Conservation (phyloP, 2,888 invertebrate species). For the Ecdyonurus torrentis region DNA sequence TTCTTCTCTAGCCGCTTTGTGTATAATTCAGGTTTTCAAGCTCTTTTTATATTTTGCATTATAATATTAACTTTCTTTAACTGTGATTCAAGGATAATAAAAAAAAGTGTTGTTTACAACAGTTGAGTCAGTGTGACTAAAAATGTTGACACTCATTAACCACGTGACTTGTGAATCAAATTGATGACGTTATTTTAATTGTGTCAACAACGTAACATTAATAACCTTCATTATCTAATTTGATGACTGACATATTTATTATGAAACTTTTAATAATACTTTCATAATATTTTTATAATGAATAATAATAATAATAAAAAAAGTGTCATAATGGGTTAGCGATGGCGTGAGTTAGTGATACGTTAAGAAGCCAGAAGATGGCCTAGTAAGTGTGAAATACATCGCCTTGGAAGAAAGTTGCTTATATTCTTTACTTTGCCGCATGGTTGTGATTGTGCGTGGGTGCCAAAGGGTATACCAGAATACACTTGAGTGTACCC, state of each 20-base stretch:
- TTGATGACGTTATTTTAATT: not conserved
- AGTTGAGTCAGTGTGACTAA: not conserved
- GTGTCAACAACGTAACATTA: not conserved
- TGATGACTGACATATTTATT: no score
- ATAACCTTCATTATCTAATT: no score
- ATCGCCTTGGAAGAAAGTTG: no score
- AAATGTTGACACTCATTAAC: not conserved
- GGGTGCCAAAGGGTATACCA: not conserved
- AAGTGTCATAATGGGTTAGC: not conserved
- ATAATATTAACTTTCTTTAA: not conserved
- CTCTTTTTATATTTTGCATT: not conserved
- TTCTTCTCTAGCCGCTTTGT: not conserved
- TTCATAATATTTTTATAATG: no score
- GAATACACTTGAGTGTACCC: not conserved
- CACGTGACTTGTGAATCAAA: not conserved
- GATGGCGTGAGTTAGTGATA: not conserved
- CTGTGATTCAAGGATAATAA: no score
- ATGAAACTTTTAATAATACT: no score
- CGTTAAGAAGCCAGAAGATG: not conserved
- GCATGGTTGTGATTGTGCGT: not conserved
- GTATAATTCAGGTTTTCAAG: not conserved
- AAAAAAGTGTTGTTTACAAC: not conserved
- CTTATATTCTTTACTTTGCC: no score
- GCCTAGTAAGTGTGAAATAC: not conserved
- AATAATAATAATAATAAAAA: no score